These are phyloP conservation scores for Charaxes varanes DNA, from an alignment of 1,140 invertebrate species.

Conservation along the genomic window DNA sequence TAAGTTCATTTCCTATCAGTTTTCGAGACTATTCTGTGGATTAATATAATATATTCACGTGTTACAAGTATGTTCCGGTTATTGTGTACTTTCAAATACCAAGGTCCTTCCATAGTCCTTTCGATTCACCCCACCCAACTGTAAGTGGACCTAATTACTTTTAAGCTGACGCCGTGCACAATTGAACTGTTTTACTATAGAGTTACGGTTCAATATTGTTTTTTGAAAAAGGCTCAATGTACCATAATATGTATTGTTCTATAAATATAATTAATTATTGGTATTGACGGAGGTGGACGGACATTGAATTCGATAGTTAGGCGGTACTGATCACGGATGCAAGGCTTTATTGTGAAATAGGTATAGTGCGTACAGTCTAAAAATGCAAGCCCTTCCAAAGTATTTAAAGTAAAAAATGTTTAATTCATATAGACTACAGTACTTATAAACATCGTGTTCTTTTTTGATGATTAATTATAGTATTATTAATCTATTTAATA, in stretches of 20 bases:
- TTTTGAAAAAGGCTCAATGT: background rate
- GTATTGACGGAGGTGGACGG: slow-evolving; percentile 20
- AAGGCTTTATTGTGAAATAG: slow-evolving; percentile 19
- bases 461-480: too few species aligned
- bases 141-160: slow-evolving; percentile 26
- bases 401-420: too few species aligned
- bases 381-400: too few species aligned
- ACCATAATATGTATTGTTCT: slow-evolving; percentile 17
- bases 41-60: slow-evolving; percentile 12
- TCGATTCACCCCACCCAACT: slow-evolving; percentile 38
- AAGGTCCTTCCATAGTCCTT: slow-evolving; percentile 46
- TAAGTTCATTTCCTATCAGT: too few species aligned
- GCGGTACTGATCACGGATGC: slow-evolving; percentile 35
- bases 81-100: slow-evolving; percentile 51
- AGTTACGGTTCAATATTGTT: slow-evolving; percentile 5
- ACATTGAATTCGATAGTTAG: slow-evolving; percentile 33
- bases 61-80: slow-evolving; percentile 41
- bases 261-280: slow-evolving; percentile 30
- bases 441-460: too few species aligned
- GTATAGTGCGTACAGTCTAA: too few species aligned
- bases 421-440: too few species aligned
- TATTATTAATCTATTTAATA: too few species aligned
- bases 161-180: slow-evolving; percentile 10
- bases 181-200: slow-evolving; percentile 1
- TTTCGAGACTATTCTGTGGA: too few species aligned